Evolutionary conservation across 2,797 vertebrate species (phyloP).

Genomic region (Sebastolobus alascanus): DNA sequence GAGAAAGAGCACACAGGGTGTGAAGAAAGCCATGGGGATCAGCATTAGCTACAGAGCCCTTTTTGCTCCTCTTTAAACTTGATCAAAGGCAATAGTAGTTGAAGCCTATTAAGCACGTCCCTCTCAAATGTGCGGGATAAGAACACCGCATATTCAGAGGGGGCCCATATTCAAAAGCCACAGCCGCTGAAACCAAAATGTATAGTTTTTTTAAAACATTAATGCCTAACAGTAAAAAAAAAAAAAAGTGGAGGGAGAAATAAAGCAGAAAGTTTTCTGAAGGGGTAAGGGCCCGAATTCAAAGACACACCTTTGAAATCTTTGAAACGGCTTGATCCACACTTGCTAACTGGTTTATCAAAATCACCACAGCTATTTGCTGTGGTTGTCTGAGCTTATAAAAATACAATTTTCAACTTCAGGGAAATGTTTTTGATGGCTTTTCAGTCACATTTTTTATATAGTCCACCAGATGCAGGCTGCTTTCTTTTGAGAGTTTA

Average conservation of each 20-base stretch:
- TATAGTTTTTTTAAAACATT: conserved; percentile 63
- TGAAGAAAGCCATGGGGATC: conserved; percentile 82
- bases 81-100: conserved; percentile 87
- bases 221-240: conserved; percentile 53
- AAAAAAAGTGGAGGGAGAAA: conserved; percentile 48
- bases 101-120: conserved; percentile 86
- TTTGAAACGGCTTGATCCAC: conserved; percentile 74
- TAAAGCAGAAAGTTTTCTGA: conserved; percentile 71
- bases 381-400: conserved; percentile 81
- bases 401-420: conserved; percentile 80
- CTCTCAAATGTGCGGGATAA: conserved; percentile 78
- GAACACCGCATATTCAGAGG: conserved; percentile 72
- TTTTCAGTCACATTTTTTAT: conserved; percentile 71
- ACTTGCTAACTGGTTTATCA: conserved; percentile 84
- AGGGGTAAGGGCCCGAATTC: conserved; percentile 66
- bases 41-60: conserved; percentile 86
- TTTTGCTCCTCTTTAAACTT: conserved; percentile 87
- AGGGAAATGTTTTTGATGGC: conserved; percentile 78
- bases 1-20: conserved; percentile 71
- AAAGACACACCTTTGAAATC: conserved; percentile 83
- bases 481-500: conserved; percentile 61
- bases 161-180: conserved; percentile 70
- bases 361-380: conserved; percentile 82
- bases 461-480: conserved; percentile 60
- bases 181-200: conserved; percentile 67